Conservation (phyloP, 2,888 invertebrate genomes). For the Calephelis perditalis region DNA sequence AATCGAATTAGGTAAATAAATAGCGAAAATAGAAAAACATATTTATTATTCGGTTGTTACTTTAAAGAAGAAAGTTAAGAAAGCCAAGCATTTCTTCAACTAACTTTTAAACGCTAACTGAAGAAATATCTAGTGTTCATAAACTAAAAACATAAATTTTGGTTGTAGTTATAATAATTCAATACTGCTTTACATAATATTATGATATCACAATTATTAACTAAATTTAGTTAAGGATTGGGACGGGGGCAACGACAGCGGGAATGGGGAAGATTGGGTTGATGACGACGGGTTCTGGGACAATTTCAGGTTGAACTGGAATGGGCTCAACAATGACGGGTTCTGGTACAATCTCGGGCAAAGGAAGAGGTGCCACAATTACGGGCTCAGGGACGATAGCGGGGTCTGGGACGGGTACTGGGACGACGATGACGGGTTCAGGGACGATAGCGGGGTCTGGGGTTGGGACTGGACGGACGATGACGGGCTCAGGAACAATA, state of each 20-base stretch:
- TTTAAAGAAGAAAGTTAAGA: too few relatives aligned
- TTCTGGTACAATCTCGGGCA: constrained; percentile 7
- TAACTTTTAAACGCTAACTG: too few relatives aligned
- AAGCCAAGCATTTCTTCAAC: too few relatives aligned
- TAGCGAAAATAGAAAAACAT: too few relatives aligned
- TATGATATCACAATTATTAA: background rate
- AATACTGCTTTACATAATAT: background rate
- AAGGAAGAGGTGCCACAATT: constrained; percentile 9
- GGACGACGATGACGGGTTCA: constrained; percentile 26
- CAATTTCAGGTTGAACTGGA: constrained; percentile 17
- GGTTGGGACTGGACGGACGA: constrained; percentile 20
- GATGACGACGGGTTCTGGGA: constrained; percentile 18
- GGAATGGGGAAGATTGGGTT: constrained; percentile 28
- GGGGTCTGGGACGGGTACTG: constrained; percentile 20
- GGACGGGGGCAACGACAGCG: constrained; percentile 36
- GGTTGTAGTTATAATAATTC: too few relatives aligned
- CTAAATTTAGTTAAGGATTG: constrained; percentile 37
- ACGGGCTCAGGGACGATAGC: constrained; percentile 19
- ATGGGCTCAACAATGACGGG: constrained; percentile 19
- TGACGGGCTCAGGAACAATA: constrained; percentile 23
- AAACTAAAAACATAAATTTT: constrained; percentile 21
- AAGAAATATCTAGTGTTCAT: constrained; percentile 1
- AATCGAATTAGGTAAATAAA: too few relatives aligned
- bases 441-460: constrained; percentile 22
- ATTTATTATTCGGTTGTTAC: too few relatives aligned